Percentiles rank a stretch among this genome's conserved stretches.
Conservation (phyloP, 2,797 vertebrate genomes). For the Lacerta bilineata region DNA sequence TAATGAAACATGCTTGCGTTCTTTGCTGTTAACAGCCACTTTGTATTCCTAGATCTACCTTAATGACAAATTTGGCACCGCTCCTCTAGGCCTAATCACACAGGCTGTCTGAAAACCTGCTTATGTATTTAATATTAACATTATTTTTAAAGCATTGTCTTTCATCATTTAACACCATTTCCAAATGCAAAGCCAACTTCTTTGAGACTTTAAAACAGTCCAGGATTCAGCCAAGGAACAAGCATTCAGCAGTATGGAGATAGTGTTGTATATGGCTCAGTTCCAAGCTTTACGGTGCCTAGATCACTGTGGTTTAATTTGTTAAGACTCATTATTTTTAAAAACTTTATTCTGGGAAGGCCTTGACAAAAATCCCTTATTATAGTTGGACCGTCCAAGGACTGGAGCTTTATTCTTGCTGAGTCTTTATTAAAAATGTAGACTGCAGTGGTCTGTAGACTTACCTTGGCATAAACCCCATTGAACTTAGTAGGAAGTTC, state of each 20-base stretch:
- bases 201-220: slow-evolving; percentile 5
- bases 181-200: slow-evolving; percentile 11
- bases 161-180: slow-evolving; percentile 31
- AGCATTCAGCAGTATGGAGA: neutral
- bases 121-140: neutral
- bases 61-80: slow-evolving; percentile 34
- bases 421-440: neutral
- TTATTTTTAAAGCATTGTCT: slow-evolving; percentile 1
- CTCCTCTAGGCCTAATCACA: slow-evolving; percentile 33
- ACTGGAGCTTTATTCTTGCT: neutral
- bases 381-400: neutral
- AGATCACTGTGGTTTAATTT: neutral
- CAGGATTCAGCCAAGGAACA: neutral
- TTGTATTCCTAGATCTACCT: slow-evolving; percentile 25
- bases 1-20: slow-evolving; percentile 41
- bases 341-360: neutral
- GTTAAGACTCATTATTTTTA: neutral
- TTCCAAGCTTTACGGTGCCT: neutral
- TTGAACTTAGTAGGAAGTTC: neutral
- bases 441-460: neutral
- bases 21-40: neutral
- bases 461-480: neutral
- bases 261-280: neutral
- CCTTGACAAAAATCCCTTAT: neutral
- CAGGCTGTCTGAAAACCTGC: slow-evolving; percentile 37